These are phyloP conservation scores for Apamea sordens DNA, from an alignment of 2,888 invertebrate genomes.

Conservation along the genomic window DNA sequence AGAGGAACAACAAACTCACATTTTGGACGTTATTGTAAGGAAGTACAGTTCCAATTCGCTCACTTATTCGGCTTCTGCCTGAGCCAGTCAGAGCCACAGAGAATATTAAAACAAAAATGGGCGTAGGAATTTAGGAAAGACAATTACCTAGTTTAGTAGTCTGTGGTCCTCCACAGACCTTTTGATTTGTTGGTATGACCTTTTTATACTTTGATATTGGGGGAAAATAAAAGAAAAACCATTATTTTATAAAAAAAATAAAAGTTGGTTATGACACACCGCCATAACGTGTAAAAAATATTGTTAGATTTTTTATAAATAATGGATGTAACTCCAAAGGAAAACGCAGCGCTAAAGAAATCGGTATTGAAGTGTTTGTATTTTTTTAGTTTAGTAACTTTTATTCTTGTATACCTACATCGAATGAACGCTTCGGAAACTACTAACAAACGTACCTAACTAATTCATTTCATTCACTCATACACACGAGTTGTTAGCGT, in stretches of 20 bases:
- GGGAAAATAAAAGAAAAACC: conserved; percentile 34
- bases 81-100: too few relatives aligned
- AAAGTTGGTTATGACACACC: conserved; percentile 56
- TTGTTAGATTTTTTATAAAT: conserved; percentile 45
- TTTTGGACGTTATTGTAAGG: too few relatives aligned
- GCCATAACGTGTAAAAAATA: conserved; percentile 54
- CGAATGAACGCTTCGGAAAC: conserved; percentile 69
- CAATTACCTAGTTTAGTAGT: too few relatives aligned
- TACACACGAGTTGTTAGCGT: conserved; percentile 75
- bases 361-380: conserved; percentile 53
- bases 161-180: not conserved
- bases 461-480: conserved; percentile 73
- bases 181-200: not conserved
- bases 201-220: conserved; percentile 8
- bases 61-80: too few relatives aligned
- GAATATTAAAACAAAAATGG: too few relatives aligned
- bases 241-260: conserved; percentile 55
- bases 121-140: too few relatives aligned
- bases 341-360: conserved; percentile 58
- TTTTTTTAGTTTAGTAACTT: conserved; percentile 58
- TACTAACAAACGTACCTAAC: conserved; percentile 43
- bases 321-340: conserved; percentile 62
- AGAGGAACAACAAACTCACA: too few relatives aligned
- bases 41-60: too few relatives aligned
- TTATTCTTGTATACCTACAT: conserved; percentile 17